Evolutionary conservation across 1,140 invertebrate species (phyloP).

Genomic region (Lerema accius): DNA sequence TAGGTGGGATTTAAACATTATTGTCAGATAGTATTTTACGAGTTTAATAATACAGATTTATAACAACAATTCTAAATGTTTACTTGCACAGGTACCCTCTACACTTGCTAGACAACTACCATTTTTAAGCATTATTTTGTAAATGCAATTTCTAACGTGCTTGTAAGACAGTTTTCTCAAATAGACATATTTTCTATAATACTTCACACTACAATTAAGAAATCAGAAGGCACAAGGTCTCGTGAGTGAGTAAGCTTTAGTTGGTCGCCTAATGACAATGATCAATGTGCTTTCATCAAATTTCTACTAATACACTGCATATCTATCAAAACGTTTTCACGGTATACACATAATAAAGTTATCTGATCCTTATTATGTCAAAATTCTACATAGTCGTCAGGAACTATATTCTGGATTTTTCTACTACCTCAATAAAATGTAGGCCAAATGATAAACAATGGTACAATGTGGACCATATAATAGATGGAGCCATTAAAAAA

Average conservation of each 20-base stretch:
- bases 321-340: slow-evolving; percentile 13
- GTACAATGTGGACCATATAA: slow-evolving; percentile 6
- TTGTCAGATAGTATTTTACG: slow-evolving; percentile 43
- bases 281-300: slow-evolving; percentile 15
- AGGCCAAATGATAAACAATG: slow-evolving; percentile 16
- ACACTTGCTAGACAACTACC: slow-evolving; percentile 40
- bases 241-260: slow-evolving; percentile 38
- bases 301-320: neutral
- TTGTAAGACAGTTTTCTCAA: slow-evolving; percentile 26
- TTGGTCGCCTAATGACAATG: slow-evolving; percentile 12
- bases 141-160: slow-evolving; percentile 18
- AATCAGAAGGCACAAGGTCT: slow-evolving; percentile 53
- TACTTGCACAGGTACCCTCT: slow-evolving; percentile 40
- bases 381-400: slow-evolving; percentile 16
- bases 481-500: neutral
- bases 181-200: slow-evolving; percentile 21
- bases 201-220: slow-evolving; percentile 39
- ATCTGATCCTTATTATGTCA: slow-evolving; percentile 5
- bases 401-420: slow-evolving; percentile 21
- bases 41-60: slow-evolving; percentile 10
- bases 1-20: slow-evolving; percentile 50
- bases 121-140: slow-evolving; percentile 25
- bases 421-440: slow-evolving; percentile 10
- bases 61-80: slow-evolving; percentile 28
- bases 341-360: slow-evolving; percentile 16